These are phyloP conservation scores for Glaucopsyche alexis DNA, from an alignment of 2,888 invertebrate genomes.

Conservation along the genomic window DNA sequence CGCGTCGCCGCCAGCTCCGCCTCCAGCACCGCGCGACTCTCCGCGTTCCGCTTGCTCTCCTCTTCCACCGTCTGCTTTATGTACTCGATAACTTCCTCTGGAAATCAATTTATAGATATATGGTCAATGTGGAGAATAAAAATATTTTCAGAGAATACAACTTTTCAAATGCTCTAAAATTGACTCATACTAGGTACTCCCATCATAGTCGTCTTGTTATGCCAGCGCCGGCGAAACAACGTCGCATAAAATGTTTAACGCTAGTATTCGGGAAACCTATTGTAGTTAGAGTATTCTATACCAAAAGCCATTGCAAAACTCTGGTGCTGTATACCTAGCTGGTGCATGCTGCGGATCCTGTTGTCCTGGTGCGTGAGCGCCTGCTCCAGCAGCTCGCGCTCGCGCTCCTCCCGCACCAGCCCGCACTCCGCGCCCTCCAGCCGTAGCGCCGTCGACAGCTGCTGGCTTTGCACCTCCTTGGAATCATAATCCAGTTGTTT, in stretches of 20 bases:
- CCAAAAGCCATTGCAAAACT: too few relatives aligned
- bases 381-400: slow-evolving; percentile 67
- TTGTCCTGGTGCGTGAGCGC: slow-evolving; percentile 69
- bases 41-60: slow-evolving; percentile 63
- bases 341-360: slow-evolving; percentile 60
- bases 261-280: too few relatives aligned
- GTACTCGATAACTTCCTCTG: slow-evolving; percentile 70
- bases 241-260: too few relatives aligned
- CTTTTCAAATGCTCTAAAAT: too few relatives aligned
- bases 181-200: too few relatives aligned
- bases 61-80: slow-evolving; percentile 66
- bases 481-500: slow-evolving; percentile 21
- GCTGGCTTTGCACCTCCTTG: slow-evolving; percentile 76
- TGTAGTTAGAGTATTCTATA: too few relatives aligned
- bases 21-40: slow-evolving; percentile 59
- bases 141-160: too few relatives aligned
- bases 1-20: slow-evolving; percentile 61
- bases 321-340: slow-evolving; percentile 50
- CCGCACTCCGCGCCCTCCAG: slow-evolving; percentile 72
- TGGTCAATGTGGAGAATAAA: too few relatives aligned
- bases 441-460: slow-evolving; percentile 67
- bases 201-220: too few relatives aligned
- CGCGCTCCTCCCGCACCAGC: slow-evolving; percentile 68
- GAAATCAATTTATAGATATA: slow-evolving; percentile 1
- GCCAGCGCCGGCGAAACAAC: too few relatives aligned